These are phyloP conservation scores for Trissoscelio sp. DNA, from an alignment of 2,888 invertebrate genomes.

Conservation along the genomic window DNA sequence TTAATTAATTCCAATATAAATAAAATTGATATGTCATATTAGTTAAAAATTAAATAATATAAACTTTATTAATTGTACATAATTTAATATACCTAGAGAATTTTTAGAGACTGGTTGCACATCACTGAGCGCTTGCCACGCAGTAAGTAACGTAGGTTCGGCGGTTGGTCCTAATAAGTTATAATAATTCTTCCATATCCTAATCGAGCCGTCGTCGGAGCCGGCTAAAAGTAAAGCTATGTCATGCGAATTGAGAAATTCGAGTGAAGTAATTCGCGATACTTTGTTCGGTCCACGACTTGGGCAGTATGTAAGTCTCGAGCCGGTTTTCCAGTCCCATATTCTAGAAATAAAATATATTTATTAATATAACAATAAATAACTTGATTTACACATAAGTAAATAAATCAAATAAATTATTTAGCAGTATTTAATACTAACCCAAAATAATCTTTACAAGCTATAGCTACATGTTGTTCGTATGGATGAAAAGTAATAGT, in stretches of 20 bases:
- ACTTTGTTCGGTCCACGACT: constrained; percentile 82
- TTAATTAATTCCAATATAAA: no score
- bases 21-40: no score
- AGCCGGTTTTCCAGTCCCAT: constrained; percentile 93
- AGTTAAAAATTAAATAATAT: no score
- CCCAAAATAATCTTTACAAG: constrained; percentile 93
- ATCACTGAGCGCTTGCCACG: constrained; percentile 94
- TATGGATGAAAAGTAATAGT: constrained; percentile 95
- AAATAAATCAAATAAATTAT: no score
- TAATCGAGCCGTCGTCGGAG: constrained; percentile 91
- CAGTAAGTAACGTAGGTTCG: constrained; percentile 85
- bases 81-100: constrained; percentile 77
- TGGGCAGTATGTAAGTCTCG: constrained; percentile 87
- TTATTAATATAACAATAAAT: no score
- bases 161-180: constrained; percentile 78
- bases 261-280: constrained; percentile 91
- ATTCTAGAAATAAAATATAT: constrained; percentile 84
- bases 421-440: constrained; percentile 82
- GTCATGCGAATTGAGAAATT: constrained; percentile 95
- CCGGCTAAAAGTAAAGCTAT: constrained; percentile 90
- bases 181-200: constrained; percentile 86
- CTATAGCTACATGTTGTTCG: constrained; percentile 94
- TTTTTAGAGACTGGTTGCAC: constrained; percentile 84
- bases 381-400: no score
- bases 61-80: no score